Evolutionary conservation across 2,113 vertebrate genomes (phyloP).

Genomic region (Plotosus lineatus): DNA sequence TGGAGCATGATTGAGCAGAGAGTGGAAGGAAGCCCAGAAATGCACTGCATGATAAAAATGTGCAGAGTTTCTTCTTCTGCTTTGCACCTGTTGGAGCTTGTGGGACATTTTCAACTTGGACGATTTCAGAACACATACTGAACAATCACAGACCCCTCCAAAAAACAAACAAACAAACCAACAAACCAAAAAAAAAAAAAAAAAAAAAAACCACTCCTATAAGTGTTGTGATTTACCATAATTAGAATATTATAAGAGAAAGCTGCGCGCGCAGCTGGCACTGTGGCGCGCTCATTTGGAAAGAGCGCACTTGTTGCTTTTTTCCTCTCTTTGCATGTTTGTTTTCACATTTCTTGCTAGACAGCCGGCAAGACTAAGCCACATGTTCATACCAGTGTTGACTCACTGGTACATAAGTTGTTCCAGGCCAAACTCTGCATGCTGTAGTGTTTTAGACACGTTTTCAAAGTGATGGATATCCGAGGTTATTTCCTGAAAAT

Average conservation of each 20-base stretch:
- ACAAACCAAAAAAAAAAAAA: background rate
- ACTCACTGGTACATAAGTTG: background rate
- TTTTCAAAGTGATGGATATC: constrained; percentile 10
- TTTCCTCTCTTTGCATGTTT: background rate
- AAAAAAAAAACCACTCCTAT: too few relatives aligned
- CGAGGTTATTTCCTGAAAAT: background rate
- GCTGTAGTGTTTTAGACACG: background rate
- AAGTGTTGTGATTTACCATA: too few relatives aligned
- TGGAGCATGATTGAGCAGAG: background rate
- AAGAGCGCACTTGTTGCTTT: background rate
- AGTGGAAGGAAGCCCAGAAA: background rate
- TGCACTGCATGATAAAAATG: constrained; percentile 7
- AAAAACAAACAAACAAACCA: background rate
- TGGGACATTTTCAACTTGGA: constrained; percentile 57
- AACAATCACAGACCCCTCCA: constrained; percentile 9
- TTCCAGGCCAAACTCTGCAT: background rate
- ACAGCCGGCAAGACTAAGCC: background rate
- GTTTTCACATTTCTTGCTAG: background rate
- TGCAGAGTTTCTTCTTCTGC: constrained; percentile 16
- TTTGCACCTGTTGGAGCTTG: constrained; percentile 70
- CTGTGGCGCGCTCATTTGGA: background rate
- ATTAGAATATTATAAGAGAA: too few relatives aligned
- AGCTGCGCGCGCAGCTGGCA: background rate
- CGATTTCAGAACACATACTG: constrained; percentile 30
- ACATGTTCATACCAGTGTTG: background rate